Percentiles rank a stretch among this genome's conserved stretches.
Conservation (phyloP, 2,113 vertebrate species). For the Synchiropus splendidus region DNA sequence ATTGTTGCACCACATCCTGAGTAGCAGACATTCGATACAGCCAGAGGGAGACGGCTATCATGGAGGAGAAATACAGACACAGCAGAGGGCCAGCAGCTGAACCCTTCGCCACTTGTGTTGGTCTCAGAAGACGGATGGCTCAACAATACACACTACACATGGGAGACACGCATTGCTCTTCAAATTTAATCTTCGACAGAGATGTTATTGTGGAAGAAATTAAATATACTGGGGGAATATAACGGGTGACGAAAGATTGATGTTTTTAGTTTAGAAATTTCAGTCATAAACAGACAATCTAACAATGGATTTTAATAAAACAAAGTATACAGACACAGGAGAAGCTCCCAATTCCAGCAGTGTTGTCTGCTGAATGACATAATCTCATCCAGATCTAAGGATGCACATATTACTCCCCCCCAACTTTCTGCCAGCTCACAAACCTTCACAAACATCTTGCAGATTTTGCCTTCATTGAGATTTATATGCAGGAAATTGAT, state of each 20-base stretch:
- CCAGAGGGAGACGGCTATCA: conserved; percentile 53
- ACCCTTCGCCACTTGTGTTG: conserved; percentile 23
- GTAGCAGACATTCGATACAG: conserved; percentile 64
- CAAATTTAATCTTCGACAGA: too few species aligned
- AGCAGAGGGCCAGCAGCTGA: conserved; percentile 25
- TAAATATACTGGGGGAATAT: too few species aligned
- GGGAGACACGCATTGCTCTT: not conserved
- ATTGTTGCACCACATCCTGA: conserved; percentile 73
- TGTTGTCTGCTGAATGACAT: conserved; percentile 12
- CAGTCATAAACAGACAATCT: too few species aligned
- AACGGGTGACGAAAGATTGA: too few species aligned
- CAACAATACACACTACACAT: not conserved
- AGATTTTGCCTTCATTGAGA: conserved; percentile 11
- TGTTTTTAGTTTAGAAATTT: too few species aligned
- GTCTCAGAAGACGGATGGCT: conserved; percentile 1
- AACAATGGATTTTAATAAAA: too few species aligned
- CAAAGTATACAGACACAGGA: too few species aligned
- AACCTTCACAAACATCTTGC: conserved; percentile 11
- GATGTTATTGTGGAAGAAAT: too few species aligned
- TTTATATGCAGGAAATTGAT: conserved; percentile 50
- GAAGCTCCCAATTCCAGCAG: not conserved
- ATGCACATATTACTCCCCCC: conserved; percentile 12
- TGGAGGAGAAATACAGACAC: conserved; percentile 55
- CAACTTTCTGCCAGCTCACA: conserved; percentile 5
- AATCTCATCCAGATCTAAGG: conserved; percentile 22